A percentile compares a stretch with the other conserved stretches of the same genome.
phyloP scores from a whole-genome alignment of 1,140 invertebrate genomes.

The Nephila pilipes region DNA sequence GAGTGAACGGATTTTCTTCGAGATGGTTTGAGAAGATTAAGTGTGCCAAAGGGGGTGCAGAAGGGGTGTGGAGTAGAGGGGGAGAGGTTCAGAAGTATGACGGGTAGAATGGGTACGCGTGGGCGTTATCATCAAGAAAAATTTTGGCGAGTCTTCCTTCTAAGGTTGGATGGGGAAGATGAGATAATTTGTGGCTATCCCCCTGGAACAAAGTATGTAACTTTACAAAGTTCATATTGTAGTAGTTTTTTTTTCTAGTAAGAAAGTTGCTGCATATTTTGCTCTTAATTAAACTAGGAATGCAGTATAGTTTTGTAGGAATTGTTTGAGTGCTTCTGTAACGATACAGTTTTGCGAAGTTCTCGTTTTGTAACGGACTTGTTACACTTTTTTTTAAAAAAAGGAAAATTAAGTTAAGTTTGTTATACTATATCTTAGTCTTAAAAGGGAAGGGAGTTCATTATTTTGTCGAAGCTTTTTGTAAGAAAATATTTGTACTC shows the following conservation, averaged over 20 bases:
- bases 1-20: slow-evolving; percentile 38
- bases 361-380: no score
- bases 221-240: neutral
- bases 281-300: neutral
- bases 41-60: neutral
- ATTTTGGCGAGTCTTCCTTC: neutral
- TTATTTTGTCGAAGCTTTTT: no score
- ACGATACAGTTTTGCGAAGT: neutral
- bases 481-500: no score
- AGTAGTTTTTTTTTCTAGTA: neutral
- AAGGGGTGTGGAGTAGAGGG: neutral
- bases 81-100: no score
- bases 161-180: neutral
- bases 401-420: no score
- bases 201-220: neutral
- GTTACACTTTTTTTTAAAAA: no score
- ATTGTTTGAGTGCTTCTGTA: neutral
- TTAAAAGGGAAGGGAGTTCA: no score
- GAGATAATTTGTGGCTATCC: neutral
- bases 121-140: slow-evolving; percentile 20
- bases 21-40: slow-evolving; percentile 63
- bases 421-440: no score
- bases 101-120: neutral
- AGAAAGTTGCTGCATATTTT: neutral
- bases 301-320: neutral